Conservation (phyloP, 1,140 invertebrate genomes). For the Lucilia sericata region DNA sequence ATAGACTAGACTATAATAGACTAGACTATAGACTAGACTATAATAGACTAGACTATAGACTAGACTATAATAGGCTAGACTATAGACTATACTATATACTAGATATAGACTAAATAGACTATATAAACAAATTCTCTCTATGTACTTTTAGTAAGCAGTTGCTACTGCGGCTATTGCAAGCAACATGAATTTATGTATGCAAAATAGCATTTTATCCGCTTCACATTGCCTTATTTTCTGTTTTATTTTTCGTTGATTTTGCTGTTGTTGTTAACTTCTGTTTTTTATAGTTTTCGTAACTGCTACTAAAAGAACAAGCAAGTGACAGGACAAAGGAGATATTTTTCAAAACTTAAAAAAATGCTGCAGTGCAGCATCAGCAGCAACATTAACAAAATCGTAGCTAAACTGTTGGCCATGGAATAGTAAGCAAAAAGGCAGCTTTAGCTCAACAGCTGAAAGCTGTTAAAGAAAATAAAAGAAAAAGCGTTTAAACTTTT, state of each 20-base stretch:
- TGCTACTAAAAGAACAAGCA: constrained; percentile 31
- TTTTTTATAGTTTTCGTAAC: background rate
- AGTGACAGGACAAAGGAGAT: constrained; percentile 50
- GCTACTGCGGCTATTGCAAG: background rate
- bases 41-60: too few species aligned
- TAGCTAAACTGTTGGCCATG: constrained; percentile 1
- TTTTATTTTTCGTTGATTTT: background rate
- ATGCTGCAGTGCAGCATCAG: background rate
- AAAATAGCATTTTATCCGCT: constrained; percentile 47
- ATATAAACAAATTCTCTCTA: too few species aligned
- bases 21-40: too few species aligned
- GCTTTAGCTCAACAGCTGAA: background rate
- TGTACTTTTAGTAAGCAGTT: background rate
- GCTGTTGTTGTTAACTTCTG: constrained; percentile 18
- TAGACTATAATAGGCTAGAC: too few species aligned
- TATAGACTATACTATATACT: too few species aligned
- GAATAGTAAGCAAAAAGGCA: background rate
- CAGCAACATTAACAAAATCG: background rate
- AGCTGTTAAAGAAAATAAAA: background rate
- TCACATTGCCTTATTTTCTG: constrained; percentile 28
- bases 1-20: too few species aligned
- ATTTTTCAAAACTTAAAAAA: constrained; percentile 38
- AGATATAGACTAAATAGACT: too few species aligned
- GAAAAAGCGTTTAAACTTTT: background rate
- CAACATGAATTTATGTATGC: constrained; percentile 50